A percentile compares a stretch with the other conserved stretches of the same genome.
Conservation (phyloP, 2,113 vertebrate genomes). For the Salvelinus fontinalis region DNA sequence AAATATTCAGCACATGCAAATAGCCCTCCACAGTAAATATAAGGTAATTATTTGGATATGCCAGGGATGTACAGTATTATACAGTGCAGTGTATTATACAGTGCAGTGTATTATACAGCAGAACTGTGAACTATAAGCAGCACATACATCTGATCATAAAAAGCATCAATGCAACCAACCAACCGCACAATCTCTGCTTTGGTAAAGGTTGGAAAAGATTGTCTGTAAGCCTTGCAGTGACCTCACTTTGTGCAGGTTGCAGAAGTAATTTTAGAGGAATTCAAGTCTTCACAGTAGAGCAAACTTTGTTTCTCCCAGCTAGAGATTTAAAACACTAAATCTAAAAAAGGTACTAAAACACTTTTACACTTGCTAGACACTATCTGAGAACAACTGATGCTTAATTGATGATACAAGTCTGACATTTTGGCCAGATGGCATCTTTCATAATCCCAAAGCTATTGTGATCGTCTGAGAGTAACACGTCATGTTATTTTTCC, state of each 20-base stretch:
- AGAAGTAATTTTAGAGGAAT: not conserved
- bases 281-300: not conserved
- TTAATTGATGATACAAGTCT: slow-evolving; percentile 13
- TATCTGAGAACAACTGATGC: slow-evolving; percentile 12
- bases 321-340: not conserved
- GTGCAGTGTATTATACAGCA: too few species aligned
- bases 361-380: slow-evolving; percentile 3
- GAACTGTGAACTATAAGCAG: not conserved
- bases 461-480: slow-evolving; percentile 22
- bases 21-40: slow-evolving; percentile 38
- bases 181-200: not conserved
- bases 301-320: not conserved
- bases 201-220: not conserved
- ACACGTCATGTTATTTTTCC: slow-evolving; percentile 14
- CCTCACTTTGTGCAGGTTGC: not conserved
- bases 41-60: slow-evolving; percentile 33
- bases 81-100: too few species aligned
- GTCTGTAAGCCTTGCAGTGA: not conserved
- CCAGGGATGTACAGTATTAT: too few species aligned
- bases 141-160: not conserved
- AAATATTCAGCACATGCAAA: slow-evolving; percentile 63
- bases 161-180: not conserved
- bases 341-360: not conserved
- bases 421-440: slow-evolving; percentile 31
- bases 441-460: slow-evolving; percentile 32